phyloP scores from a whole-genome alignment of 2,113 vertebrate genomes.

The Pogona vitticeps region DNA sequence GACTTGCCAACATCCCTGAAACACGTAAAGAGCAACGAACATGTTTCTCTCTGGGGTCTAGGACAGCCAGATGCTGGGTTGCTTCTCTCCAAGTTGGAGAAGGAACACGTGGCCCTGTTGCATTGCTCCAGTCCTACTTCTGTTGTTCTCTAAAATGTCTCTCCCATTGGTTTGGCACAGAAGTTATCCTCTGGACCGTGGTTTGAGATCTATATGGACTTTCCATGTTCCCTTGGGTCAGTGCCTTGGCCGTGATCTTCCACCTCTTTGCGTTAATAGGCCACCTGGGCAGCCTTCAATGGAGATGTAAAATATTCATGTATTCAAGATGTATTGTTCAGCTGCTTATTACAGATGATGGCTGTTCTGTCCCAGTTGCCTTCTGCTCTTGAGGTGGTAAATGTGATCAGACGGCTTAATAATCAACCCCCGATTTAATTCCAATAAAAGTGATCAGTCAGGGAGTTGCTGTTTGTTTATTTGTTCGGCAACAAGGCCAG shows the following conservation, averaged over 20 bases:
- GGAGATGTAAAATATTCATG: constrained; percentile 17
- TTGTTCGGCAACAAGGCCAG: constrained; percentile 7
- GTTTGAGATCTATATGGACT: background rate
- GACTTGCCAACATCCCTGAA: background rate
- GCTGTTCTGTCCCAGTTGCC: background rate
- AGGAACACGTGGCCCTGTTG: background rate
- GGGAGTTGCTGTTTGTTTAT: constrained; percentile 1
- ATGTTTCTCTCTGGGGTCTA: constrained; percentile 37
- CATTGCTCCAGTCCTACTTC: background rate
- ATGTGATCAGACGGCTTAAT: background rate
- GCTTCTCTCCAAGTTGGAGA: constrained; percentile 14
- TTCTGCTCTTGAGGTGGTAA: constrained; percentile 5
- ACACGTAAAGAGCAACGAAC: constrained; percentile 43
- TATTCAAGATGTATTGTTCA: background rate
- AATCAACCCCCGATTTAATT: constrained; percentile 1
- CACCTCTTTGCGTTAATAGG: constrained; percentile 9
- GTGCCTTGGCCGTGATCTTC: background rate
- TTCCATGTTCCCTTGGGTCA: background rate
- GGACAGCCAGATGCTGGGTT: constrained; percentile 3
- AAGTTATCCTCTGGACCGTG: constrained; percentile 3
- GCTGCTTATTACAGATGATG: constrained; percentile 16
- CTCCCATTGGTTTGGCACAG: constrained; percentile 18
- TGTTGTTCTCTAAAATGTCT: background rate
- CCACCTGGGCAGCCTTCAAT: background rate
- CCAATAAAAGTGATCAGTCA: background rate